Evolutionary conservation across 2,797 vertebrate species (phyloP).

Genomic region (Echiichthys vipera): DNA sequence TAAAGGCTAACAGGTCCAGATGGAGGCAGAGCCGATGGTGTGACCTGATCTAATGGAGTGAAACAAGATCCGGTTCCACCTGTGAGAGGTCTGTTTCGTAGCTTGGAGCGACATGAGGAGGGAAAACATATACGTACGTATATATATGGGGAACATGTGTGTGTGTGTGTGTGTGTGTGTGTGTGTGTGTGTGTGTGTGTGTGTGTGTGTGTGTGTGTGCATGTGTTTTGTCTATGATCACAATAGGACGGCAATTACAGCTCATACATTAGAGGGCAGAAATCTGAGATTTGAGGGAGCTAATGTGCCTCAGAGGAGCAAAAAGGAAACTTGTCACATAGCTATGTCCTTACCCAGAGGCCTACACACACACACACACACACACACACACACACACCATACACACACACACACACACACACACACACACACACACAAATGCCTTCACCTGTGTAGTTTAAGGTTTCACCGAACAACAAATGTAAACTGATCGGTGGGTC

Average conservation of each 20-base stretch:
- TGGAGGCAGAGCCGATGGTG: not conserved
- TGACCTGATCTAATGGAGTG: constrained; percentile 7
- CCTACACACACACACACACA: constrained; percentile 20
- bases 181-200: constrained; percentile 16
- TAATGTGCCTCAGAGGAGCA: constrained; percentile 27
- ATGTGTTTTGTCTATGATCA: constrained; percentile 18
- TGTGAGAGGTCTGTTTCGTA: constrained; percentile 3
- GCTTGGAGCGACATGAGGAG: constrained; percentile 16
- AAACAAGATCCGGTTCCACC: constrained; percentile 38
- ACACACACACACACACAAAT: constrained; percentile 21
- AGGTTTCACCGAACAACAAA: constrained; percentile 51
- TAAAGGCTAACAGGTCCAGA: constrained; percentile 23
- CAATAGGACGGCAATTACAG: constrained; percentile 46
- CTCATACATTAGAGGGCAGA: constrained; percentile 31
- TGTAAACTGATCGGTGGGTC: constrained; percentile 56
- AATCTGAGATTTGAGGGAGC: constrained; percentile 55
- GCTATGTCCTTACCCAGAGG: constrained; percentile 9
- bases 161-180: constrained; percentile 15
- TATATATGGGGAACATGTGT: not conserved
- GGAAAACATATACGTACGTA: too few relatives aligned
- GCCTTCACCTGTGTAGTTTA: constrained; percentile 27
- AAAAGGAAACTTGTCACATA: constrained; percentile 19
- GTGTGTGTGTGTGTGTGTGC: constrained; percentile 12
- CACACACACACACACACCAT: constrained; percentile 21
- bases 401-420: constrained; percentile 17